Evolutionary conservation across 2,888 invertebrate species (phyloP), one percentile per base, ranked within the genome.

Genomic region (Sphaerophoria rueppellii): DNA sequence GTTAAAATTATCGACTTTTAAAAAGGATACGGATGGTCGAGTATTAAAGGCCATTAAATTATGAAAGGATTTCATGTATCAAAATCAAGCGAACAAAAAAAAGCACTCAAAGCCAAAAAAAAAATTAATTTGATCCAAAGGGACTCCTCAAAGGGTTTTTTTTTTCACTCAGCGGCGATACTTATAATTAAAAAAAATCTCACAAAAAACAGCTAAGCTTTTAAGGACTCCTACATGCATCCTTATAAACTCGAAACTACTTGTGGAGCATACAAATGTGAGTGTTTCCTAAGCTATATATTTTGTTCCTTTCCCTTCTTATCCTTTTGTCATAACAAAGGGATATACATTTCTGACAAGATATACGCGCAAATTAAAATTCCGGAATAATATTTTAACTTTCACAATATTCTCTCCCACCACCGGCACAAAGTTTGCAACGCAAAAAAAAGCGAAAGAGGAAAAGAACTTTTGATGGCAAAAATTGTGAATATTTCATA

Each of bases 171-270:
- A 9, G 40, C 43, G 24, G 24, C 46, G 46, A 61, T 54, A 69
- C 61, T 77, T 82, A 73, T 77, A 82, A 82, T 82, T 82, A 82
- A 77, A 77, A 24, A 24, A 77, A 69, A 69, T 63, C 46, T 57
- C 60, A 24, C 6, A 24, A 60, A 24, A 48, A 70, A 60, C 63
- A 63, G 57, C 24, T 24, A 69, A 57, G 5, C 5, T 69, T 63
- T 63, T 55, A 55, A 58, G 69, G 67, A 55, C 60, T 48, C n/a
- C 71, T 24, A 24, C 24, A 24, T 24, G 24, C 24, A 24, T 24
- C 2, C 24, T 24, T 24, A 32, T 48, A 43, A 4, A 2, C 35
- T 32, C 34, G 35, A 63, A 9, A 14, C 24, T 14, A 9, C n/a
- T 12, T 50, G 65, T 71, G 40, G 34, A 35, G 55, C 48, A 24